phyloP scores from a whole-genome alignment of 2,888 invertebrate species.

The Callosobruchus maculatus region DNA sequence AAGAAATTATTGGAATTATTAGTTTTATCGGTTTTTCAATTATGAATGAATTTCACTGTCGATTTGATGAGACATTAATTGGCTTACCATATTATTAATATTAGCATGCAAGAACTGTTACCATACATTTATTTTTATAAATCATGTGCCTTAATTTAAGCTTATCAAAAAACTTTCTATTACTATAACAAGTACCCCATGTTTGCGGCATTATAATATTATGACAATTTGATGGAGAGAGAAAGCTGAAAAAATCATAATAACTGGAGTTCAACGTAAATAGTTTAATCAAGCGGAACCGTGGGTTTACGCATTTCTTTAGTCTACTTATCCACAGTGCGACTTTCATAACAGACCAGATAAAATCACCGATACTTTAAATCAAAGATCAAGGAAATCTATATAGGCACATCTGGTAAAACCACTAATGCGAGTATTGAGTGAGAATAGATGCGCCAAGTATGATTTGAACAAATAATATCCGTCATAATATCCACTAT shows the following conservation, averaged over 20 bases:
- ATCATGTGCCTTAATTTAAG: background rate
- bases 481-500: background rate
- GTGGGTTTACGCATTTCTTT: background rate
- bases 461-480: background rate
- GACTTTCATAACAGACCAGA: background rate
- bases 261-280: background rate
- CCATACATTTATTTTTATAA: background rate
- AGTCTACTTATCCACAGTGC: background rate
- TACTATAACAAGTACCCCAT: background rate
- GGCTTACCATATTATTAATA: too few species aligned
- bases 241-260: background rate
- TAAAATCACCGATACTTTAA: background rate
- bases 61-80: too few species aligned
- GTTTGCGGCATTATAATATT: background rate
- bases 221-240: background rate
- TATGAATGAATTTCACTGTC: too few species aligned
- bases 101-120: too few species aligned
- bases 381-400: background rate
- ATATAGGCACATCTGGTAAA: background rate
- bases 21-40: too few species aligned
- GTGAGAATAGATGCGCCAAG: background rate
- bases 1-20: too few species aligned
- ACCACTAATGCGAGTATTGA: background rate
- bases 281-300: background rate
- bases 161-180: background rate